Evolutionary conservation across 53 echinoderm and acorn worm species (phyloP).

Genomic region (Mesocentrotus franciscanus): DNA sequence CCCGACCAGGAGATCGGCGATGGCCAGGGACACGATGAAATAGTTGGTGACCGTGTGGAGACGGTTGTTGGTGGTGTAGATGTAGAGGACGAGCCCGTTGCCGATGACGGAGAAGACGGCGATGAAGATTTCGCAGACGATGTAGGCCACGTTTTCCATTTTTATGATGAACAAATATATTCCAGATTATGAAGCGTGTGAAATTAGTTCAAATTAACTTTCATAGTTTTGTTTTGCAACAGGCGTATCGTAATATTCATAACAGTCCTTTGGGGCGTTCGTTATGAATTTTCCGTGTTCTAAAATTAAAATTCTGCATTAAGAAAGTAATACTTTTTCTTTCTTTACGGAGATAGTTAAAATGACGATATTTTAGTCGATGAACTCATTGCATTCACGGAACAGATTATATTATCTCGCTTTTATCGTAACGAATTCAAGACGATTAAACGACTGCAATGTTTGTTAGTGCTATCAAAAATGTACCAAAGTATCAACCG

Average conservation of each 20-base stretch:
- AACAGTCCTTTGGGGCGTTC: not conserved
- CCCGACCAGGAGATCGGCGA: conserved; percentile 82
- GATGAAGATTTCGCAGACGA: conserved; percentile 65
- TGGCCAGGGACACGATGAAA: conserved; percentile 84
- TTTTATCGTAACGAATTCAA: not conserved
- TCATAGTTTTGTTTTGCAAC: not conserved
- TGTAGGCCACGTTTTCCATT: conserved; percentile 18
- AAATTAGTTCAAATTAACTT: not conserved
- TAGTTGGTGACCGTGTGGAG: conserved; percentile 84
- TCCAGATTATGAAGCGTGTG: not conserved
- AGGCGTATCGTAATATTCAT: not conserved
- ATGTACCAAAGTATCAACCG: not conserved
- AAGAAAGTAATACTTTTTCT: not conserved
- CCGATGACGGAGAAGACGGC: conserved; percentile 75
- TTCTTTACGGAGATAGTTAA: not conserved
- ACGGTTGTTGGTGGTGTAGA: conserved; percentile 70
- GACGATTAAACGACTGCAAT: not conserved
- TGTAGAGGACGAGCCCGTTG: conserved; percentile 78
- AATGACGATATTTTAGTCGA: not conserved
- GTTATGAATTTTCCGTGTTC: not conserved
- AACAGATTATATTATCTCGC: not conserved
- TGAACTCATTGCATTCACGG: not conserved
- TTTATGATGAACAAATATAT: not conserved
- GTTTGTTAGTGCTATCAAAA: not conserved
- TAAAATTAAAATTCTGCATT: not conserved